These are phyloP conservation scores for Lophotriccus pileatus DNA, from an alignment of 2,797 vertebrate species.

Conservation along the genomic window DNA sequence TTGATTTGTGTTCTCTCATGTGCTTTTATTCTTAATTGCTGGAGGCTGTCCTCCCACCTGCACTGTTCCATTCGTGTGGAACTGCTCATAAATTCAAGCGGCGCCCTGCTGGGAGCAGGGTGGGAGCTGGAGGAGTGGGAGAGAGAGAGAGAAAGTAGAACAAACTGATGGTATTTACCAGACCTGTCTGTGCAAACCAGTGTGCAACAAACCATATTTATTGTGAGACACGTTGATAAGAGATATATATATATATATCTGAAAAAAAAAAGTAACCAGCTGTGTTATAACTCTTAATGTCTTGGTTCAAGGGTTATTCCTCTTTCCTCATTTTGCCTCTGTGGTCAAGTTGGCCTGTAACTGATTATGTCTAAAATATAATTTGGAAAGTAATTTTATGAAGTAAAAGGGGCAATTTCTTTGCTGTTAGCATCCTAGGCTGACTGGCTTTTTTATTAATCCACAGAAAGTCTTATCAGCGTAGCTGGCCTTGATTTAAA, in stretches of 20 bases:
- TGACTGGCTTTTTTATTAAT: not conserved
- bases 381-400: not conserved
- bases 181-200: not conserved
- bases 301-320: not conserved
- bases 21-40: not conserved
- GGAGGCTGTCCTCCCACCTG: not conserved
- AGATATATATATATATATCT: not conserved
- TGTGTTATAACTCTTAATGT: fast-evolving
- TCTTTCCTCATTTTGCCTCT: not conserved
- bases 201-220: not conserved
- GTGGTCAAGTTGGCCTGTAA: not conserved
- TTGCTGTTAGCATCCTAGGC: not conserved
- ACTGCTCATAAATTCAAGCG: not conserved
- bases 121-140: not conserved
- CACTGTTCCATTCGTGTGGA: not conserved
- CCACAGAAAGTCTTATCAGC: not conserved
- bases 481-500: not conserved
- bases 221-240: not conserved
- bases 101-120: not conserved
- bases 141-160: not conserved
- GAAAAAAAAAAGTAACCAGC: not conserved
- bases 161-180: not conserved
- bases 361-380: not conserved
- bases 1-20: not conserved
- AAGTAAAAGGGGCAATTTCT: not conserved